Evolutionary conservation across 2,113 vertebrate species (phyloP).

Genomic region (Indicator indicator): DNA sequence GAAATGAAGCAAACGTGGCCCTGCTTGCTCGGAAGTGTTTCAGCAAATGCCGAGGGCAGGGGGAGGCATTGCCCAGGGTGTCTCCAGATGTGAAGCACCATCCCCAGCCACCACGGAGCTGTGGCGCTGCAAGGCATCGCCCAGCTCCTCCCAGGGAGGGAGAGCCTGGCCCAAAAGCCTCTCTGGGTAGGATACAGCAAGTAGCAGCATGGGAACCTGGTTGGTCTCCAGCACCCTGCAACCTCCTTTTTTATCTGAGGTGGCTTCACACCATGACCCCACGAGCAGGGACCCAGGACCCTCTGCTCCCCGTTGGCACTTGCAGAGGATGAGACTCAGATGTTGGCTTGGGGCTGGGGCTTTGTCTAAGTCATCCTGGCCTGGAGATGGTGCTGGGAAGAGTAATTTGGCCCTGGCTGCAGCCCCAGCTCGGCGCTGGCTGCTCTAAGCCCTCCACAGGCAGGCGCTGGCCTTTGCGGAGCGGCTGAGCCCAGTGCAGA

Average conservation of each 20-base stretch:
- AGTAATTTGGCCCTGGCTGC: background rate
- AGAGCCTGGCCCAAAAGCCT: background rate
- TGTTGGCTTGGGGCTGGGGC: background rate
- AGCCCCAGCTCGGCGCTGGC: background rate
- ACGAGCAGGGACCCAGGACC: background rate
- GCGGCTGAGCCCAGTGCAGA: conserved; percentile 27
- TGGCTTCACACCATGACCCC: fast-evolving
- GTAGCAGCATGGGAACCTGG: fast-evolving
- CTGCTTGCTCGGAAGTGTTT: conserved; percentile 27
- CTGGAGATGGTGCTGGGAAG: background rate
- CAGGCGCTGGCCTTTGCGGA: conserved; percentile 35
- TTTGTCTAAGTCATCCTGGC: background rate
- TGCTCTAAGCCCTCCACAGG: background rate
- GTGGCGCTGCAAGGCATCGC: fast-evolving
- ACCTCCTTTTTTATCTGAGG: fast-evolving
- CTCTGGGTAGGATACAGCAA: background rate
- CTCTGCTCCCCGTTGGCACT: background rate
- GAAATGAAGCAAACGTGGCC: conserved; percentile 42
- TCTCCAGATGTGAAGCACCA: background rate
- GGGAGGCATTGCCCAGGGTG: background rate
- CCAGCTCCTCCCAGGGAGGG: background rate
- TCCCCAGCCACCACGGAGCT: background rate
- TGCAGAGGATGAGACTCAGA: background rate
- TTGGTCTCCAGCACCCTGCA: background rate
- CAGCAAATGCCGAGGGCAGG: conserved; percentile 54